phyloP scores from a whole-genome alignment of 2,888 invertebrate genomes.

The Adelphocoris suturalis region DNA sequence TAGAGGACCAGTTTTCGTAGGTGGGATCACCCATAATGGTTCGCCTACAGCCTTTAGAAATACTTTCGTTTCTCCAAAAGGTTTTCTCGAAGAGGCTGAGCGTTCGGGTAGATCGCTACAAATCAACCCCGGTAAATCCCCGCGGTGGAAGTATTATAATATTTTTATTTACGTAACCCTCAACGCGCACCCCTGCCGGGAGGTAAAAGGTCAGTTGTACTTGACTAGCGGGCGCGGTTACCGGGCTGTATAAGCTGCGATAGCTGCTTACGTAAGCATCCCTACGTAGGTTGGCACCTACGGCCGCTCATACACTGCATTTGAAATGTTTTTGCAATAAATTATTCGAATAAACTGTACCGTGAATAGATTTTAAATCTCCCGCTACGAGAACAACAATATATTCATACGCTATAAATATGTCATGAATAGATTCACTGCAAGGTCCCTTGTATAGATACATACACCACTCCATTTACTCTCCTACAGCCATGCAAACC shows the following conservation, averaged over 20 bases:
- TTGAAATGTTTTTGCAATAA: too few species aligned
- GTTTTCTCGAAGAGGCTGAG: conserved; percentile 12
- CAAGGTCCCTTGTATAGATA: too few species aligned
- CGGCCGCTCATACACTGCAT: too few species aligned
- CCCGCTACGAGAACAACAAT: too few species aligned
- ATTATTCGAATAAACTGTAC: too few species aligned
- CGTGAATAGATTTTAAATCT: too few species aligned
- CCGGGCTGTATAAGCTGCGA: not conserved
- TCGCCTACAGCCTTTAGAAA: conserved; percentile 1
- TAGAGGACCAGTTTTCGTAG: conserved; percentile 21
- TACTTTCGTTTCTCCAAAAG: conserved; percentile 30
- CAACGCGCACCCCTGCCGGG: not conserved
- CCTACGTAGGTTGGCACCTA: too few species aligned
- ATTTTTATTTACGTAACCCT: conserved; percentile 28
- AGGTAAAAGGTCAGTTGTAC: conserved; percentile 41
- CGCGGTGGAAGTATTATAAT: conserved; percentile 30
- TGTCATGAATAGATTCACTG: too few species aligned
- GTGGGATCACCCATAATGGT: conserved; percentile 18
- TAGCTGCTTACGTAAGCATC: too few species aligned
- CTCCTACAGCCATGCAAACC: too few species aligned
- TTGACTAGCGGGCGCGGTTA: not conserved
- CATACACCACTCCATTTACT: too few species aligned
- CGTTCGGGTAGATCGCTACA: not conserved
- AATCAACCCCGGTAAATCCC: conserved; percentile 32
- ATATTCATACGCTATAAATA: too few species aligned